Conservation (phyloP, 37 sponge, comb jelly and placozoan species). For the Theonella swinhoei region DNA sequence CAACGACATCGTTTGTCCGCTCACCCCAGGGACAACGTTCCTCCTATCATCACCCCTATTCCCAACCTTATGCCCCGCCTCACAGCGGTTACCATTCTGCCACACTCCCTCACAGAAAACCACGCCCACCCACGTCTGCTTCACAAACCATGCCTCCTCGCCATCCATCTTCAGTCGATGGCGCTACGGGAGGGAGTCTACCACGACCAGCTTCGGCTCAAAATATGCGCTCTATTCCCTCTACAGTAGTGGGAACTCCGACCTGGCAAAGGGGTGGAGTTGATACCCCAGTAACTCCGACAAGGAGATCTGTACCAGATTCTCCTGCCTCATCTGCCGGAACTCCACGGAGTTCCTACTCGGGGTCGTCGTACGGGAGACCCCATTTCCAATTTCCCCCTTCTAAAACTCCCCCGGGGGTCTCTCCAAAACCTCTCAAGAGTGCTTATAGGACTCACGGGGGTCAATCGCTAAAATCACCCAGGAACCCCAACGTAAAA, state of each 20-base stretch:
- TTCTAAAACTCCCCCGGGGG: background rate
- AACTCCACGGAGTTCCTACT: background rate
- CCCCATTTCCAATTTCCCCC: background rate
- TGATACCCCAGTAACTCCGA: background rate
- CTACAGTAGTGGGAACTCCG: background rate
- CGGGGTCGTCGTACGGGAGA: background rate
- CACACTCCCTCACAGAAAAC: background rate
- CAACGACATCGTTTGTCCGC: background rate
- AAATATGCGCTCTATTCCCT: background rate
- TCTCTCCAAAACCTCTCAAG: no score
- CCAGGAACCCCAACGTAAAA: background rate
- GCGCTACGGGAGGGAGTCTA: background rate
- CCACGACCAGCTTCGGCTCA: background rate
- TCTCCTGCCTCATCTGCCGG: no score
- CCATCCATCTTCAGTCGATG: background rate
- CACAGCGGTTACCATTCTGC: background rate
- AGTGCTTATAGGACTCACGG: no score
- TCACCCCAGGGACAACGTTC: background rate
- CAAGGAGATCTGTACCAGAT: no score
- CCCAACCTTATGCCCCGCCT: background rate
- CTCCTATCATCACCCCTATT: background rate
- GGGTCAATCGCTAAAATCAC: background rate
- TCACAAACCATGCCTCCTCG: background rate
- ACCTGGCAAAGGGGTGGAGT: background rate
- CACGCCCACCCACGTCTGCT: background rate